Evolutionary conservation across 1,140 invertebrate genomes (phyloP), one percentile per base, ranked within the genome.

Genomic region (Euwallacea fornicatus): DNA sequence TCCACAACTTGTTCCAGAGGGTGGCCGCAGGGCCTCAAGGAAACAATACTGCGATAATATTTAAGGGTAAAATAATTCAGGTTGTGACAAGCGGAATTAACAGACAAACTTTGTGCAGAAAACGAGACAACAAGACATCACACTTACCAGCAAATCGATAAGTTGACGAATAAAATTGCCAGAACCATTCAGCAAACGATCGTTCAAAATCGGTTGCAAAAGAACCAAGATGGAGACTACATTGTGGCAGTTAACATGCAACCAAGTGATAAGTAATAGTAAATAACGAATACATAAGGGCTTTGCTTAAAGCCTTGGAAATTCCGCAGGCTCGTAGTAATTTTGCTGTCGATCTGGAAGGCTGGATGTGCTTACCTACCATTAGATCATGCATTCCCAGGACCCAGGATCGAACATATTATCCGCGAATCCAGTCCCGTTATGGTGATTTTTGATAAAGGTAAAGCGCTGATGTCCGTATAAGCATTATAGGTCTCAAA

Each of bases 361-460:
- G 83, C 88, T 0, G 93, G 93, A 0, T 90, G 90, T 54, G 89
- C 92, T 0, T 96, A 95, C 80, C 80, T 96, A 43, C 93, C 93
- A 0, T 83, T 95, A 64, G 93, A 95, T 78, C 85, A 88, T 0
- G 87, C 86, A 58, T 93, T 93, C 76, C 92, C 93, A 0, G 85
- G 84, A 11, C 85, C 87, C 15, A 85, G 93, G 71, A 85, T 94
- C 7, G 84, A 88, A 33, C 91, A 94, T 77, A 94, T 95, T 65
- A 80, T 94, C 7, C 82, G 86, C 33, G 93, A 95, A 77, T 85
- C 92, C 0, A 84, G 88, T 72, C 93, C 93, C 0, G 82, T 87
- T 0, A 78, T 93, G 33, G 84, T 93, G 0, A 82, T 94, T 42
- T 85, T 88, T 50, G 90, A 93, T 73, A 85, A 79, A 74, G 78